phyloP scores from a whole-genome alignment of 2,888 invertebrate genomes.

The Campoplex capitator region DNA sequence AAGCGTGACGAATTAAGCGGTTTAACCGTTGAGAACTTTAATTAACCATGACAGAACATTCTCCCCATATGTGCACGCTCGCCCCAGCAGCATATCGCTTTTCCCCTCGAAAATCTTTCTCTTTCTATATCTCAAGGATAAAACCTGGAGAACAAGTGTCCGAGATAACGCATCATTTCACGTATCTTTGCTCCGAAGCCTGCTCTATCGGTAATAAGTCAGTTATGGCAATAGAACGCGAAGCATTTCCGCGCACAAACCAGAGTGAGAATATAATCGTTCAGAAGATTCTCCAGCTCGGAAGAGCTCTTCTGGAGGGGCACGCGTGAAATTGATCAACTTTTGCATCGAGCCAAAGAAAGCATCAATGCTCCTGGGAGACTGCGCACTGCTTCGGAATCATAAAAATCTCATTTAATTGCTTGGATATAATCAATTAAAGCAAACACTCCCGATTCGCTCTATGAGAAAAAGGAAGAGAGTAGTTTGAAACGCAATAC shows the following conservation, averaged over 20 bases:
- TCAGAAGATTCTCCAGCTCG: background rate
- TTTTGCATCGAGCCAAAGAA: background rate
- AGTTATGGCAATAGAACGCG: background rate
- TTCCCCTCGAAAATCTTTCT: no score
- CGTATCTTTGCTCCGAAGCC: slow-evolving; percentile 25
- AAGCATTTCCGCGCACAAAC: background rate
- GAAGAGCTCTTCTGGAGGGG: background rate
- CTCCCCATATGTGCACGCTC: slow-evolving; percentile 13
- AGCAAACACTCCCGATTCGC: background rate
- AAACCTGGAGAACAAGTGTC: background rate
- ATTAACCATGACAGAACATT: slow-evolving; percentile 61
- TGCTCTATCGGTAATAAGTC: background rate
- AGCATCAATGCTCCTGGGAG: background rate
- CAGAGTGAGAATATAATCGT: slow-evolving; percentile 10
- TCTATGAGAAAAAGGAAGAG: no score
- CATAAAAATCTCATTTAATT: background rate
- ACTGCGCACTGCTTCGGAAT: background rate
- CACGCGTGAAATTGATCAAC: background rate
- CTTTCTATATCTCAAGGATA: background rate
- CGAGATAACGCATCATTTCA: slow-evolving; percentile 29
- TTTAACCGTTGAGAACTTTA: slow-evolving; percentile 63
- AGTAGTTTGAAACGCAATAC: background rate
- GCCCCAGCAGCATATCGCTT: background rate
- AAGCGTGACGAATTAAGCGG: slow-evolving; percentile 67
- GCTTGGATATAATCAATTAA: background rate